These are phyloP conservation scores for Epizoanthus illoricatus DNA, from an alignment of 92 coral and sea anemone species.

Conservation along the genomic window DNA sequence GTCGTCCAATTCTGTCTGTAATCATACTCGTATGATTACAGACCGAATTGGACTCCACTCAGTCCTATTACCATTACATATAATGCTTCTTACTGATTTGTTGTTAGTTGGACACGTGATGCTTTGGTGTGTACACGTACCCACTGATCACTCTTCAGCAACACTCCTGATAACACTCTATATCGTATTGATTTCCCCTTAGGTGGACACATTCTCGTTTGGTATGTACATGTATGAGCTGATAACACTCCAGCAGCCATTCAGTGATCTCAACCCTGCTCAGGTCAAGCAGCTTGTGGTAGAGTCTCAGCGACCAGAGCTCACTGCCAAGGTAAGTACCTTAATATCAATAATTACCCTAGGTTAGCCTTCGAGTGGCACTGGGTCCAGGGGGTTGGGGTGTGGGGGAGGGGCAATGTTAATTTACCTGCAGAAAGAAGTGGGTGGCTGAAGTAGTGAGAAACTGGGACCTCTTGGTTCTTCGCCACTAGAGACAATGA, in stretches of 20 bases:
- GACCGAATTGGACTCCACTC: too few relatives aligned
- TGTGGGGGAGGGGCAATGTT: neutral
- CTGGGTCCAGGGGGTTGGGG: neutral
- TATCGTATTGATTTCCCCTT: neutral
- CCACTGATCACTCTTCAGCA: slow-evolving; percentile 87
- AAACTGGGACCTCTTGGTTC: neutral
- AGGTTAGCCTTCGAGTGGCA: neutral
- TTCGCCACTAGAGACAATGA: too few relatives aligned
- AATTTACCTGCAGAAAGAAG: too few relatives aligned
- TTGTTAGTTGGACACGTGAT: slow-evolving; percentile 86
- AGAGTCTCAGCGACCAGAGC: slow-evolving; percentile 86
- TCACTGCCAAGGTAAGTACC: slow-evolving; percentile 56
- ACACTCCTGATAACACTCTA: slow-evolving; percentile 6
- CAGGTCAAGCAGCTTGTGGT: slow-evolving; percentile 95
- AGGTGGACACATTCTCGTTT: slow-evolving; percentile 97
- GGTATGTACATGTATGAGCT: slow-evolving; percentile 98
- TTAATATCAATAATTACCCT: neutral
- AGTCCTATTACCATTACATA: too few relatives aligned
- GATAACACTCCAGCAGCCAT: slow-evolving; percentile 90
- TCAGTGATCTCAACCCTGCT: slow-evolving; percentile 85
- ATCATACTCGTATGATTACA: too few relatives aligned
- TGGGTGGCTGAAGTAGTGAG: neutral
- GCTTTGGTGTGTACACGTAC: slow-evolving; percentile 97
- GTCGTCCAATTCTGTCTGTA: too few relatives aligned
- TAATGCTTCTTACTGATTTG: neutral